Evolutionary conservation across 2,797 vertebrate species (phyloP).

Genomic region (Phoxinus dragarum): DNA sequence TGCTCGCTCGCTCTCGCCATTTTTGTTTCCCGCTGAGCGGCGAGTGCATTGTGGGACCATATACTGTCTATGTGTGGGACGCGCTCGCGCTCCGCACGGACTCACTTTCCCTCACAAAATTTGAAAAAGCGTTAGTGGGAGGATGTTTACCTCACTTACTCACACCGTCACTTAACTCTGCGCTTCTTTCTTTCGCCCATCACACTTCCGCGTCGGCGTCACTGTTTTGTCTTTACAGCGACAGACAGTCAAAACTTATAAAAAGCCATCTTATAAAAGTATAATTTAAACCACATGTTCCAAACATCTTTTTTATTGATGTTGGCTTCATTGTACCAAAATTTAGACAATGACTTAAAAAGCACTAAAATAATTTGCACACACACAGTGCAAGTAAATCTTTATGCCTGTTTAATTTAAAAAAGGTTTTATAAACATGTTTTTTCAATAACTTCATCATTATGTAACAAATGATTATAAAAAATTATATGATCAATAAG

Average conservation of each 20-base stretch:
- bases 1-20: conserved; percentile 89
- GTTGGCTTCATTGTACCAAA: neutral
- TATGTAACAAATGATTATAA: too few relatives aligned
- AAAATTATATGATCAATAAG: too few relatives aligned
- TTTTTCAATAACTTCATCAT: neutral
- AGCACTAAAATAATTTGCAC: neutral
- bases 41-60: conserved; percentile 95
- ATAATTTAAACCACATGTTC: neutral
- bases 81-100: conserved; percentile 46
- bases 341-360: neutral
- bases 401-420: neutral
- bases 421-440: neutral
- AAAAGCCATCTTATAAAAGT: neutral
- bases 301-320: too few relatives aligned
- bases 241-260: neutral
- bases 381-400: neutral
- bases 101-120: conserved; percentile 58
- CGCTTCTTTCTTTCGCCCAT: neutral
- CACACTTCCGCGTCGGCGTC: conserved; percentile 19
- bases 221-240: neutral
- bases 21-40: conserved; percentile 99
- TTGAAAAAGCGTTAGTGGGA: conserved; percentile 52
- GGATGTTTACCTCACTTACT: conserved; percentile 28
- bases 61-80: too few relatives aligned
- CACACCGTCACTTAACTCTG: conserved; percentile 10